Percentiles rank a stretch among this genome's conserved stretches.
phyloP scores from a whole-genome alignment of 2,113 vertebrate species.

The Muntiacus reevesi region DNA sequence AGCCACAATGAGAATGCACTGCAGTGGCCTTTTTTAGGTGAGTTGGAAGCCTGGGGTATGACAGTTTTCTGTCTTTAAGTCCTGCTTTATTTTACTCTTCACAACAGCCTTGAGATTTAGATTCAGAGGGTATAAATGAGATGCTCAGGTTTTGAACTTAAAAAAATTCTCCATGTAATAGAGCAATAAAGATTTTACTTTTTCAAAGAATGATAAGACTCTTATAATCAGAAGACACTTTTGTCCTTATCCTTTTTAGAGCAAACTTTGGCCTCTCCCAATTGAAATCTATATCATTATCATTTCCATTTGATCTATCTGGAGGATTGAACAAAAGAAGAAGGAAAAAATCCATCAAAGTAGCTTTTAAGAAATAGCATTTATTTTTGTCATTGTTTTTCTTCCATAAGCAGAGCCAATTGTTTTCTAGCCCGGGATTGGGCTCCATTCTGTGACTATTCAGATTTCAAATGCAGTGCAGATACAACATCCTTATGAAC shows the following conservation, averaged over 20 bases:
- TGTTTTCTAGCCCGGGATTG: not conserved
- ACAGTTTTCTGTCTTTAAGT: slow-evolving; percentile 27
- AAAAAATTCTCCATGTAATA: slow-evolving; percentile 55
- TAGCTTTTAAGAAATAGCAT: not conserved
- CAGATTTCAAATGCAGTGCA: not conserved
- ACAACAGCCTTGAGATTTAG: slow-evolving; percentile 51
- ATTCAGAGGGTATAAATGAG: slow-evolving; percentile 36
- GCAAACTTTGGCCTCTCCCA: not conserved
- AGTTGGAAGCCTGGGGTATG: not conserved
- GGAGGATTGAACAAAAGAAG: not conserved
- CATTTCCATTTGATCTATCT: not conserved
- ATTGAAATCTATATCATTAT: not conserved
- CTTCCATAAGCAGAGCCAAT: not conserved
- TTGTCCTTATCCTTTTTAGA: not conserved
- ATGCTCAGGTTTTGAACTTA: slow-evolving; percentile 43
- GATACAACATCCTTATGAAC: not conserved
- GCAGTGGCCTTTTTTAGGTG: slow-evolving; percentile 2
- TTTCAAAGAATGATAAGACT: not conserved
- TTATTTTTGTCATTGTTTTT: not conserved
- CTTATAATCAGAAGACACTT: not conserved
- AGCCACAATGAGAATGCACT: slow-evolving; percentile 18
- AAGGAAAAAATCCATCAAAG: not conserved
- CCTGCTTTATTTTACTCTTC: slow-evolving; percentile 54
- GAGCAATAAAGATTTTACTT: slow-evolving; percentile 44
- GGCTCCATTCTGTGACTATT: not conserved